A percentile compares a stretch with the other conserved stretches of the same genome.
Conservation (phyloP, 2,113 vertebrate genomes). For the Rhinopomastus cyanomelas region DNA sequence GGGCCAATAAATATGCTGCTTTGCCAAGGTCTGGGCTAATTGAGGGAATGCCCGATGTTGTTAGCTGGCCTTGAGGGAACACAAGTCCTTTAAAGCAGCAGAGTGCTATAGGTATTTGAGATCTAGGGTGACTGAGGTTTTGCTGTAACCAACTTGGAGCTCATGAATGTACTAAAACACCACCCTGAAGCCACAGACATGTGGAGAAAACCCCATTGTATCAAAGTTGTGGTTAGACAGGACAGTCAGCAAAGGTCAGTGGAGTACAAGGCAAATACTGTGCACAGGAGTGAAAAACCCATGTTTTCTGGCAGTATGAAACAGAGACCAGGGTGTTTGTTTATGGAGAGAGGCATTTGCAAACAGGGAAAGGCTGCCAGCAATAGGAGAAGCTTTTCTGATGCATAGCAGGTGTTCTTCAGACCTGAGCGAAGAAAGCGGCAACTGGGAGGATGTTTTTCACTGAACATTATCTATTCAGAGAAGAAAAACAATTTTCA, state of each 20-base stretch:
- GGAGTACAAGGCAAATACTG: constrained; percentile 37
- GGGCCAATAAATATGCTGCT: neutral
- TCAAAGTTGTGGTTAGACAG: neutral
- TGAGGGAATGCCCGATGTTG: neutral
- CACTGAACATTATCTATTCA: neutral
- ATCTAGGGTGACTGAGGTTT: constrained; percentile 32
- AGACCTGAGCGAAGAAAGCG: neutral
- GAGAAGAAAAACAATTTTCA: neutral
- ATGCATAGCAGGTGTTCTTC: constrained; percentile 38
- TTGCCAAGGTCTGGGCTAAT: constrained; percentile 29
- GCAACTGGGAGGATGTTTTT: neutral
- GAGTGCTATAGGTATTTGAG: constrained; percentile 7
- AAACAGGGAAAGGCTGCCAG: constrained; percentile 2
- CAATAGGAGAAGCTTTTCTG: neutral
- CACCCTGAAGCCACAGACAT: constrained; percentile 23
- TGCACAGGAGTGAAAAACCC: neutral
- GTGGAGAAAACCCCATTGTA: constrained; percentile 40
- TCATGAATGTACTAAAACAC: neutral
- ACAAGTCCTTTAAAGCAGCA: neutral
- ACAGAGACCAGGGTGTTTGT: neutral
- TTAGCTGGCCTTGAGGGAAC: constrained; percentile 29
- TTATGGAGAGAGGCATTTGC: neutral
- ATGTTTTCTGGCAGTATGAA: constrained; percentile 11
- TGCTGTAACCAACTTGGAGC: neutral
- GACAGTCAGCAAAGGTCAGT: constrained; percentile 13